Percentiles rank a stretch among this genome's conserved stretches.
These are phyloP conservation scores for Danio albolineatus DNA, from an alignment of 2,797 vertebrate genomes.

Conservation along the genomic window DNA sequence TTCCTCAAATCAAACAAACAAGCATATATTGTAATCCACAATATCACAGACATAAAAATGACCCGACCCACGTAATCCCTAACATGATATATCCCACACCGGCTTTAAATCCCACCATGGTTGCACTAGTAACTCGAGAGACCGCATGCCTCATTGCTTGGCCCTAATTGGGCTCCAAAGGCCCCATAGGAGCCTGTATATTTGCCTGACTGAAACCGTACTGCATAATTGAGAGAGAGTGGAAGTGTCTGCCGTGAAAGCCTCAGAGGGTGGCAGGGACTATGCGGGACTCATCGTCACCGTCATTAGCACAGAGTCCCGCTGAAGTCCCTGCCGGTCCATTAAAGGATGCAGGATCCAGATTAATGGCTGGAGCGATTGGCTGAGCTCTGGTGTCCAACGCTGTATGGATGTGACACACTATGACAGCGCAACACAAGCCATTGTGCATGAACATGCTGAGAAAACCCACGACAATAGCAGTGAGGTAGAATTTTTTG, in stretches of 20 bases:
- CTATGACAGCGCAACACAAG: constrained; percentile 23
- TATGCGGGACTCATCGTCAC: constrained; percentile 13
- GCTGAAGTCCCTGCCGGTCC: constrained; percentile 22
- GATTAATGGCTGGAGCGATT: constrained; percentile 39
- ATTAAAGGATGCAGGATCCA: constrained; percentile 36
- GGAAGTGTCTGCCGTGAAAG: constrained; percentile 6
- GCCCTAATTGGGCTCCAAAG: constrained; percentile 56
- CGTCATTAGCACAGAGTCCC: constrained; percentile 30
- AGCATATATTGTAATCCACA: no score
- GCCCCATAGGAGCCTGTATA: constrained; percentile 38
- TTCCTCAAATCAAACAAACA: not conserved
- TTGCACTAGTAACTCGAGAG: constrained; percentile 4
- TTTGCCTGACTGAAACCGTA: constrained; percentile 3
- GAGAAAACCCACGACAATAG: constrained; percentile 6
- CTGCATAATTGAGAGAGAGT: constrained; percentile 27
- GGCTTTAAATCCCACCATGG: constrained; percentile 23
- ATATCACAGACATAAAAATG: no score
- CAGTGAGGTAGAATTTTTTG: no score
- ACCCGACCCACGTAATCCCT: not conserved
- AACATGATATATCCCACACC: constrained; percentile 9
- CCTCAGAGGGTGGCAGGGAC: constrained; percentile 31
- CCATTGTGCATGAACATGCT: constrained; percentile 32
- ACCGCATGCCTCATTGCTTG: constrained; percentile 45
- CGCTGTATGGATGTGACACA: constrained; percentile 20
- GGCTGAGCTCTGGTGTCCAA: constrained; percentile 14